These are phyloP conservation scores for Herpetotheres cachinnans DNA, from an alignment of 2,113 vertebrate species.

Conservation along the genomic window DNA sequence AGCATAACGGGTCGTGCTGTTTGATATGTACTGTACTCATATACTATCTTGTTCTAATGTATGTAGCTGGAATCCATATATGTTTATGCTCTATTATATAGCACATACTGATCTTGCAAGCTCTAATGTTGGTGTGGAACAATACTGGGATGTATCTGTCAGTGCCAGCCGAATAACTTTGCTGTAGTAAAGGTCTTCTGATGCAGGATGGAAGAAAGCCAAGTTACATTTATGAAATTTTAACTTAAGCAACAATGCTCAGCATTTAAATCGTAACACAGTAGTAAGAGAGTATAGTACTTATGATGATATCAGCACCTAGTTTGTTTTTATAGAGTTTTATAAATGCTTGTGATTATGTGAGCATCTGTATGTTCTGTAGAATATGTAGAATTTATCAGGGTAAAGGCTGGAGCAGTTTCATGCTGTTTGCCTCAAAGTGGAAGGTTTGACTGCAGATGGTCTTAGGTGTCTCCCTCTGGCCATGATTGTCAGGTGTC, in stretches of 20 bases:
- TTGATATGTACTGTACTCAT: not conserved
- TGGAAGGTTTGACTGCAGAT: not conserved
- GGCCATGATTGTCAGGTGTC: not conserved
- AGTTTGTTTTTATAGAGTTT: not conserved
- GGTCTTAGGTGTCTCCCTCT: not conserved
- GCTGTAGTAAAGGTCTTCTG: not conserved
- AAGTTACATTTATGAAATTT: not conserved
- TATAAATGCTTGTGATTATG: not conserved
- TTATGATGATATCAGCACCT: not conserved
- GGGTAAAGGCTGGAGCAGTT: not conserved
- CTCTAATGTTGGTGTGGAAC: not conserved
- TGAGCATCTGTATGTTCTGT: not conserved
- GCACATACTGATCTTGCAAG: not conserved
- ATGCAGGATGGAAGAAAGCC: not conserved
- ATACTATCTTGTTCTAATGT: not conserved
- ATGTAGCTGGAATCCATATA: not conserved
- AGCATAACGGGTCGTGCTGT: rapidly evolving
- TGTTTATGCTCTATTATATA: not conserved
- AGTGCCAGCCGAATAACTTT: not conserved
- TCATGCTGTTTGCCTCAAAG: not conserved
- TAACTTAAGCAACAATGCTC: not conserved
- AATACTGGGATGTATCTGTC: not conserved
- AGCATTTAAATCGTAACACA: not conserved
- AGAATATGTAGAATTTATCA: not conserved
- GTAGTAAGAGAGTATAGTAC: not conserved